Evolutionary conservation across 2,797 vertebrate species (phyloP).

Genomic region (Tympanoctomys barrerae): DNA sequence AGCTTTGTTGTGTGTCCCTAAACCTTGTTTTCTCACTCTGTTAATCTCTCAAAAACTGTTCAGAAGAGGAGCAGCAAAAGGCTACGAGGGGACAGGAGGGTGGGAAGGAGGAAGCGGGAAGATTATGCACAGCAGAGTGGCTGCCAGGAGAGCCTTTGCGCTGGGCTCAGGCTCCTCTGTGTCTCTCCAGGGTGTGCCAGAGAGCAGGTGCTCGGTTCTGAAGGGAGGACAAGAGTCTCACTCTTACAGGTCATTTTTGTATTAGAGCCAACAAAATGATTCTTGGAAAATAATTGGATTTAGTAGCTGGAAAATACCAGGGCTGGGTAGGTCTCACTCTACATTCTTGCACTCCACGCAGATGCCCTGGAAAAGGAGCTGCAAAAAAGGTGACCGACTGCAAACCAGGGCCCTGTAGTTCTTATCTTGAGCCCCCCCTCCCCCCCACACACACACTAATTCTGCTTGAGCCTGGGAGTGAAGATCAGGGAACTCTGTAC

Average conservation of each 20-base stretch:
- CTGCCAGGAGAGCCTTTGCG: fast-evolving
- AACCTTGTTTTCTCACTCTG: slow-evolving; percentile 73
- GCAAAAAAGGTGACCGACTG: not conserved
- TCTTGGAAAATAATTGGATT: slow-evolving; percentile 18
- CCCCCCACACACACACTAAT: no score
- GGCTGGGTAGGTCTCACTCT: not conserved
- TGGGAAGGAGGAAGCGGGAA: fast-evolving
- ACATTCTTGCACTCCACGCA: not conserved
- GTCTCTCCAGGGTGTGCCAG: not conserved
- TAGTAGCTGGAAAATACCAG: not conserved
- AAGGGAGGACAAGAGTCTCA: not conserved
- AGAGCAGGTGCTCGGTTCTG: not conserved
- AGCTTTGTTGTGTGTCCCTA: slow-evolving; percentile 37
- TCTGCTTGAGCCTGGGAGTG: not conserved
- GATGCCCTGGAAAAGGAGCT: not conserved
- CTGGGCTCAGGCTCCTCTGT: not conserved
- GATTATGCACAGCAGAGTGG: not conserved
- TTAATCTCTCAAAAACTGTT: slow-evolving; percentile 84
- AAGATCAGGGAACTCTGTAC: not conserved
- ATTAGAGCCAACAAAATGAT: not conserved
- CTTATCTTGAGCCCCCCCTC: not conserved
- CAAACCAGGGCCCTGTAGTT: not conserved
- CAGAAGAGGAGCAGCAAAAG: slow-evolving; percentile 71
- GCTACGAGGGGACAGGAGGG: not conserved
- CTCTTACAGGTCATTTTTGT: not conserved